A percentile compares a stretch with the other conserved stretches of the same genome.
Conservation (phyloP, 2,113 vertebrate genomes). For the Clarias magur region DNA sequence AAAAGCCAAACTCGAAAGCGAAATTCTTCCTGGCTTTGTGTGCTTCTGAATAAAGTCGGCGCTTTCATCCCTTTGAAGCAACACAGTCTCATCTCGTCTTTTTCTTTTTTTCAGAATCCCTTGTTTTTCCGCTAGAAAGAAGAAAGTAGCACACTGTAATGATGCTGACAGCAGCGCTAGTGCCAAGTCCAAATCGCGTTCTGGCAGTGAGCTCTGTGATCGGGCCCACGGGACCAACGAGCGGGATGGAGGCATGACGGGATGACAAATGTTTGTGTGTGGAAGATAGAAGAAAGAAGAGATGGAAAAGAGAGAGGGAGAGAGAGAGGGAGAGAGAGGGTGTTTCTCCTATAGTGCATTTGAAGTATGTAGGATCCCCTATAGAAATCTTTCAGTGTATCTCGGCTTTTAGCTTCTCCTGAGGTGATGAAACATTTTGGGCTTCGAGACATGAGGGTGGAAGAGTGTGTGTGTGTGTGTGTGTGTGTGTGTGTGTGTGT, state of each 20-base stretch:
- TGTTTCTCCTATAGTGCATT: slow-evolving; percentile 33
- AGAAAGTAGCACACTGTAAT: slow-evolving; percentile 4
- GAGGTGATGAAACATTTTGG: slow-evolving; percentile 56
- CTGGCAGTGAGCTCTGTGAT: slow-evolving; percentile 39
- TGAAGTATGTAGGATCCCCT: slow-evolving; percentile 48
- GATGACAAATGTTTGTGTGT: slow-evolving; percentile 44
- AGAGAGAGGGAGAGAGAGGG: background rate
- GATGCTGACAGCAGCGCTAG: slow-evolving; percentile 23
- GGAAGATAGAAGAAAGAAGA: slow-evolving; percentile 28
- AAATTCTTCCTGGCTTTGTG: slow-evolving; percentile 11
- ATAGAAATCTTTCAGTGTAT: slow-evolving; percentile 49
- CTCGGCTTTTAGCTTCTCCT: slow-evolving; percentile 53
- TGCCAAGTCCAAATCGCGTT: slow-evolving; percentile 30
- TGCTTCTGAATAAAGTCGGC: background rate
- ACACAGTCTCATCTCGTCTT: background rate
- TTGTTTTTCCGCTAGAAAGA: slow-evolving; percentile 12
- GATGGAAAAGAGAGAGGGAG: background rate
- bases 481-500: slow-evolving; percentile 13
- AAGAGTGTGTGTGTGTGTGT: background rate
- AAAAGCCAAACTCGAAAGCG: background rate
- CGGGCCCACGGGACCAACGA: slow-evolving; percentile 15
- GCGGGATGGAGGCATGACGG: slow-evolving; percentile 40
- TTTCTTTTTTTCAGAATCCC: background rate
- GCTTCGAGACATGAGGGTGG: slow-evolving; percentile 46
- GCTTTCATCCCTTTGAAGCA: background rate